Conservation (phyloP, 2,113 vertebrate genomes). For the Epinephelus fuscoguttatus region DNA sequence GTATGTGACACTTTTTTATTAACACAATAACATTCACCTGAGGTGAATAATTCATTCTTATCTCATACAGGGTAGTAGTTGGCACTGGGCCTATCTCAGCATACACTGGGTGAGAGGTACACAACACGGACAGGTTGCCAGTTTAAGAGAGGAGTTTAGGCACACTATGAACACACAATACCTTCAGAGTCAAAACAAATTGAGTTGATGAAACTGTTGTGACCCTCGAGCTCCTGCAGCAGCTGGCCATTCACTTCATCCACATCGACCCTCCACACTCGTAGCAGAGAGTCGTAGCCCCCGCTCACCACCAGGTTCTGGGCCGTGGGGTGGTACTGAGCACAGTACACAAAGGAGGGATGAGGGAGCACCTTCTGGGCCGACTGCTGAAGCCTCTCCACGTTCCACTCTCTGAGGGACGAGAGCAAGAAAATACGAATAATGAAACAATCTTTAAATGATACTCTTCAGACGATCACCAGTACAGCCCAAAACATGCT, state of each 20-base stretch:
- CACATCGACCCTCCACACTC: constrained; percentile 91
- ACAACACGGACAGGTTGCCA: neutral
- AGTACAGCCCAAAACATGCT: neutral
- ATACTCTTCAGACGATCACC: neutral
- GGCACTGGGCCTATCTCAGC: neutral
- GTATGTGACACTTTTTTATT: neutral
- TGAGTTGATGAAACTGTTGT: constrained; percentile 93
- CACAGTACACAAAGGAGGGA: constrained; percentile 94
- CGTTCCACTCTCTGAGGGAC: constrained; percentile 90
- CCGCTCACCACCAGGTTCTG: constrained; percentile 90
- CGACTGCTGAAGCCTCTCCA: constrained; percentile 83
- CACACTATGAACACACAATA: constrained; percentile 60
- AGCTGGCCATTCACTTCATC: constrained; percentile 89
- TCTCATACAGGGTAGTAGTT: neutral
- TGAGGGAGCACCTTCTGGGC: constrained; percentile 94
- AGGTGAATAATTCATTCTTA: neutral
- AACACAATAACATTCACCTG: neutral
- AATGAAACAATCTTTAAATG: constrained; percentile 4
- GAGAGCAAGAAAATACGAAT: constrained; percentile 13
- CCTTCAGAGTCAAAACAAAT: constrained; percentile 96
- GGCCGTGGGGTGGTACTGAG: constrained; percentile 92
- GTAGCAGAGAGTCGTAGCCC: constrained; percentile 91
- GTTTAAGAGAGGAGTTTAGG: neutral
- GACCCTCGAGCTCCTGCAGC: constrained; percentile 93
- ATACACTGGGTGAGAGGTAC: neutral